Conservation (phyloP, 2,797 vertebrate species). For the Enteromius unitaeniatus region DNA sequence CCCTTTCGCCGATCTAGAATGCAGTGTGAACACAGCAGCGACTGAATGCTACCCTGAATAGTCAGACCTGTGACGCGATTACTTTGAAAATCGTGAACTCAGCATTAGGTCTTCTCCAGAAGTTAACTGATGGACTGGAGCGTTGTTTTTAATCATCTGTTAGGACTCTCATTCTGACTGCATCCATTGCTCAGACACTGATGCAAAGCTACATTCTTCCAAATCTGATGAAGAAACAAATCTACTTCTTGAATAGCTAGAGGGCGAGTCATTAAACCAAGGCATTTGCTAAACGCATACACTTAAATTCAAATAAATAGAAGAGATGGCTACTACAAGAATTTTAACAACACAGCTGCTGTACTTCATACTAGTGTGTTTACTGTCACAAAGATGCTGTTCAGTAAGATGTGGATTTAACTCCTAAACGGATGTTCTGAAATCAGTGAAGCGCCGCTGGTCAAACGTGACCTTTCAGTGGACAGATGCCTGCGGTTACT, state of each 20-base stretch:
- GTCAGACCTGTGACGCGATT: too few species aligned
- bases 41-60: too few species aligned
- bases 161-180: background rate
- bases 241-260: background rate
- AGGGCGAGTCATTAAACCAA: background rate
- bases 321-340: background rate
- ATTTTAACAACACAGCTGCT: background rate
- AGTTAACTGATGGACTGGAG: too few species aligned
- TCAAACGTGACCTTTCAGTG: slow-evolving; percentile 17
- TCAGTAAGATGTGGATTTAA: background rate
- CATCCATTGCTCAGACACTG: background rate
- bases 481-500: background rate
- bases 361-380: background rate
- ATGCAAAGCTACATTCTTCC: background rate
- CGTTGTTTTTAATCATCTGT: background rate
- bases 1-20: too few species aligned
- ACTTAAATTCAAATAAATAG: background rate
- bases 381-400: background rate
- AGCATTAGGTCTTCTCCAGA: too few species aligned
- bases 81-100: too few species aligned
- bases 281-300: background rate
- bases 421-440: background rate
- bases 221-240: background rate
- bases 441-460: background rate
- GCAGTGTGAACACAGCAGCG: too few species aligned